These are phyloP conservation scores for Drosophila albomicans DNA, from an alignment of 1,140 invertebrate genomes.

Conservation along the genomic window DNA sequence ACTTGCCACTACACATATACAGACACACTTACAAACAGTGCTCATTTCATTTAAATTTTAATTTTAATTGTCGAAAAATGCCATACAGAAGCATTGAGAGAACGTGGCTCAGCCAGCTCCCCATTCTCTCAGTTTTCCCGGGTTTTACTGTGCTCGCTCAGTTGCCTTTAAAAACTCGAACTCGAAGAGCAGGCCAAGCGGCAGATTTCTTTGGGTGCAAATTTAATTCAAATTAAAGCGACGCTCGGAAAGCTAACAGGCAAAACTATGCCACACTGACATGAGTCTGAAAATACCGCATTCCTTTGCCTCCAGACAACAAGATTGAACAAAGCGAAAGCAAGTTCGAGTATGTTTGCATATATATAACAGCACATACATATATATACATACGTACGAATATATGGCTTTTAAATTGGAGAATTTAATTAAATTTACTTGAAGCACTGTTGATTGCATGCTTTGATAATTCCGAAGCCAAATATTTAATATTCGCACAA, in stretches of 20 bases:
- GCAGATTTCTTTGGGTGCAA: slow-evolving; percentile 43
- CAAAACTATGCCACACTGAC: slow-evolving; percentile 44
- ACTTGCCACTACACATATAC: slow-evolving; percentile 40
- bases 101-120: slow-evolving; percentile 41
- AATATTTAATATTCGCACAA: slow-evolving; percentile 46
- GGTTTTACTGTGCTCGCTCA: slow-evolving; percentile 33
- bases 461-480: slow-evolving; percentile 47
- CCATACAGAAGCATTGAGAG: slow-evolving; percentile 66
- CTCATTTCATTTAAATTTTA: slow-evolving; percentile 77
- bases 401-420: slow-evolving; percentile 46
- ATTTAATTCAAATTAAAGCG: slow-evolving; percentile 69
- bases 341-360: slow-evolving; percentile 15
- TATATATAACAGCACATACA: not conserved
- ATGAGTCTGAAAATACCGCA: slow-evolving; percentile 43
- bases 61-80: slow-evolving; percentile 83
- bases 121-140: not conserved
- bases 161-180: slow-evolving; percentile 48
- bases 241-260: slow-evolving; percentile 20
- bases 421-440: slow-evolving; percentile 63
- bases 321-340: slow-evolving; percentile 47
- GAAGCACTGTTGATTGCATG: slow-evolving; percentile 39
- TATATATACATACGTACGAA: not conserved
- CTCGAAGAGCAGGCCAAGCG: slow-evolving; percentile 12
- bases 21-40: slow-evolving; percentile 18
- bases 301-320: slow-evolving; percentile 50